These are phyloP conservation scores for Plebejus anna DNA, from an alignment of 2,888 invertebrate species.

Conservation along the genomic window DNA sequence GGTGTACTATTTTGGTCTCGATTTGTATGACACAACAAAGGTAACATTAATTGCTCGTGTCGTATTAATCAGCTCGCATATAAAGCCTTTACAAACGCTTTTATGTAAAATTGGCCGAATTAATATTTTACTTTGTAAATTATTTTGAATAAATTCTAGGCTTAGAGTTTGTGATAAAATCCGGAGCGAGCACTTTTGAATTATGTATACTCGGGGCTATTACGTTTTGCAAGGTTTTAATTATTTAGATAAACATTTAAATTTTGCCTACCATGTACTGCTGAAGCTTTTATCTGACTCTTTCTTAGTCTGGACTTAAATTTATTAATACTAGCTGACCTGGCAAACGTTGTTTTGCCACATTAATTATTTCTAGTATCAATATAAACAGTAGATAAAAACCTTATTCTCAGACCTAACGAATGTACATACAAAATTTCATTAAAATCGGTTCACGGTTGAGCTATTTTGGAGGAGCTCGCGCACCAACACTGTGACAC, in stretches of 20 bases:
- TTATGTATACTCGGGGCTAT: not conserved
- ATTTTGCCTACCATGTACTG: not conserved
- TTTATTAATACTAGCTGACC: not conserved
- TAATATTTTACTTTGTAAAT: slow-evolving; percentile 16
- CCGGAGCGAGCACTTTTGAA: slow-evolving; percentile 17
- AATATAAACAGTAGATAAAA: too few relatives aligned
- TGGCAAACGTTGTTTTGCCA: too few relatives aligned
- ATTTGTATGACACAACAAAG: slow-evolving; percentile 30
- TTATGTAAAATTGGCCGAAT: not conserved
- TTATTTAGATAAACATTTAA: slow-evolving; percentile 9
- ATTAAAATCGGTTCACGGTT: too few relatives aligned
- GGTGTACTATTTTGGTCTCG: slow-evolving; percentile 29
- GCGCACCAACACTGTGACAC: too few relatives aligned
- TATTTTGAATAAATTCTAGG: slow-evolving; percentile 9
- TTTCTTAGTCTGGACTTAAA: not conserved
- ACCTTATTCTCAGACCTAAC: too few relatives aligned
- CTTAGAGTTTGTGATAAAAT: slow-evolving; percentile 1
- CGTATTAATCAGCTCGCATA: slow-evolving; percentile 8
- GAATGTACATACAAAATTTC: too few relatives aligned
- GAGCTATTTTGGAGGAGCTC: too few relatives aligned
- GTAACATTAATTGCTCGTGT: slow-evolving; percentile 20
- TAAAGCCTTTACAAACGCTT: not conserved
- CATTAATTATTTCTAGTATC: too few relatives aligned
- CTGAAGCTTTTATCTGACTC: not conserved
- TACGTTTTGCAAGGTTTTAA: slow-evolving; percentile 12